phyloP scores from a whole-genome alignment of 2,888 invertebrate genomes.

The Lacanobia wlatinum region DNA sequence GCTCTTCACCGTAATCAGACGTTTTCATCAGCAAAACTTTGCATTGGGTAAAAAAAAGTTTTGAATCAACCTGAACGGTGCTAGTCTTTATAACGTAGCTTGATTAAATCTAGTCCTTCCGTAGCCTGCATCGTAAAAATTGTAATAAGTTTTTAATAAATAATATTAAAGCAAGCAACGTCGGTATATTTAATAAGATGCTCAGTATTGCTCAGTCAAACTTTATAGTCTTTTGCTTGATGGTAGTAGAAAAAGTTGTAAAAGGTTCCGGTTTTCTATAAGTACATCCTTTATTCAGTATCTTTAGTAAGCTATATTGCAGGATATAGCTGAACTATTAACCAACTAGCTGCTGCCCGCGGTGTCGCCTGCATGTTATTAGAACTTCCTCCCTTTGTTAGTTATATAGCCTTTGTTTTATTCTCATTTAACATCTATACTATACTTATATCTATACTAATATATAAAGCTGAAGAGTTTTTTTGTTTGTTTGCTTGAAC shows the following conservation, averaged over 20 bases:
- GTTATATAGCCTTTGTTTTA: too few species aligned
- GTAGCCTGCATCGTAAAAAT: conserved; percentile 52
- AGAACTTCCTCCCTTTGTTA: too few species aligned
- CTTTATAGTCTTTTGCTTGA: conserved; percentile 26
- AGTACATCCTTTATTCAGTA: background rate
- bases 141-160: conserved; percentile 56
- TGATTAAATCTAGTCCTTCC: conserved; percentile 61
- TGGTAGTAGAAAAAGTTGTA: conserved; percentile 19
- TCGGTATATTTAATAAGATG: conserved; percentile 50
- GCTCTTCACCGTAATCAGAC: conserved; percentile 15
- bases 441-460: too few species aligned
- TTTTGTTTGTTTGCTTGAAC: too few species aligned
- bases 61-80: conserved; percentile 52
- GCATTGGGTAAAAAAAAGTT: conserved; percentile 58
- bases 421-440: too few species aligned
- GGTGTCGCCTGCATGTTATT: too few species aligned
- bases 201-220: conserved; percentile 26
- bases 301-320: background rate
- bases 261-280: conserved; percentile 7
- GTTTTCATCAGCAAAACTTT: conserved; percentile 37
- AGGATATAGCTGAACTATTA: background rate
- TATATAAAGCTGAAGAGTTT: too few species aligned
- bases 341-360: background rate
- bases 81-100: conserved; percentile 35
- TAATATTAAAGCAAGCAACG: conserved; percentile 36